phyloP scores from a whole-genome alignment of 1,140 invertebrate genomes.

The Neodiprion pinetum region DNA sequence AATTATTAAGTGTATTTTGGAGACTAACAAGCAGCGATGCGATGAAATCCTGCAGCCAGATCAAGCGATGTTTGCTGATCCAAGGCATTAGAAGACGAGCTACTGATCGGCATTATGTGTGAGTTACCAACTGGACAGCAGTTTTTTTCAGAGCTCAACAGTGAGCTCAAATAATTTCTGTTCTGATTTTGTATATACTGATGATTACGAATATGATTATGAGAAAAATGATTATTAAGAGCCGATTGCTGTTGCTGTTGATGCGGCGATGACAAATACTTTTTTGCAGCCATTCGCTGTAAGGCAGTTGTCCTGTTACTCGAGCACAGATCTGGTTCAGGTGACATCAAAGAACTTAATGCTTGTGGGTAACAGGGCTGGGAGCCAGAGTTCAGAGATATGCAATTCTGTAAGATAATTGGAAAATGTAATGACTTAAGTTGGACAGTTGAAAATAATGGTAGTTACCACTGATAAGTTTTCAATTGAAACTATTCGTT shows the following conservation, averaged over 20 bases:
- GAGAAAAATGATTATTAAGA: constrained; percentile 43
- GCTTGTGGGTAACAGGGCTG: constrained; percentile 41
- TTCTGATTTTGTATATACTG: constrained; percentile 36
- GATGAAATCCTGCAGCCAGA: constrained; percentile 75
- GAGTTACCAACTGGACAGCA: constrained; percentile 44
- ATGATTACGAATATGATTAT: constrained; percentile 48
- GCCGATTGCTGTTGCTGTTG: constrained; percentile 34
- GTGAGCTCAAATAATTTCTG: constrained; percentile 38
- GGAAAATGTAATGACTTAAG: neutral
- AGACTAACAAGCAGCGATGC: constrained; percentile 73
- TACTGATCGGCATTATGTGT: constrained; percentile 31
- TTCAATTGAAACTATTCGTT: constrained; percentile 39
- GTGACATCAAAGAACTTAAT: constrained; percentile 38
- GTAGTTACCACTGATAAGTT: constrained; percentile 27
- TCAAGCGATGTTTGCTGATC: constrained; percentile 67
- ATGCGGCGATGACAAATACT: constrained; percentile 39
- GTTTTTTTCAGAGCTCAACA: constrained; percentile 41
- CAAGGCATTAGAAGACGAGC: constrained; percentile 22
- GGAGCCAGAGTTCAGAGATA: constrained; percentile 44
- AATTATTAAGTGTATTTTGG: neutral
- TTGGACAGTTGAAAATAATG: constrained; percentile 22
- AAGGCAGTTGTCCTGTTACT: constrained; percentile 39
- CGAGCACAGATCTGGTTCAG: constrained; percentile 35
- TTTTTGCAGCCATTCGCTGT: constrained; percentile 46
- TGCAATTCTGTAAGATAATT: constrained; percentile 38